phyloP scores from a whole-genome alignment of 2,888 invertebrate species.

The Cataglyphis livida region DNA sequence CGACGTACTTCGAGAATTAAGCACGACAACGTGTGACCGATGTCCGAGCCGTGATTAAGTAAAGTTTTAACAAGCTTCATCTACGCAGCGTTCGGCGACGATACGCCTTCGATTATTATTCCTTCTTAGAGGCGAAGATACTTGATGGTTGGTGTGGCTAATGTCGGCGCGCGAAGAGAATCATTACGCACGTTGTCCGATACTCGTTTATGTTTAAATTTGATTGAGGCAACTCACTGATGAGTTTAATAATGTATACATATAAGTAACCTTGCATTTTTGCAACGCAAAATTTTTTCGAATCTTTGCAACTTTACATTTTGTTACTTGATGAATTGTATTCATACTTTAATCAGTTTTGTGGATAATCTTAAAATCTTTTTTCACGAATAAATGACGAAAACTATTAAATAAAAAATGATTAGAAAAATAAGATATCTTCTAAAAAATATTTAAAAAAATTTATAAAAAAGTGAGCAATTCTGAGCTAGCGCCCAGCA shows the following conservation, averaged over 20 bases:
- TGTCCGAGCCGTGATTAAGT: slow-evolving; percentile 84
- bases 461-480: slow-evolving; percentile 34
- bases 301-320: background rate
- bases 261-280: background rate
- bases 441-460: background rate
- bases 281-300: background rate
- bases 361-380: background rate
- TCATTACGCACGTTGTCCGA: slow-evolving; percentile 55
- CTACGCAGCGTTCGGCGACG: slow-evolving; percentile 45
- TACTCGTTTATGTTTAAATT: slow-evolving; percentile 36
- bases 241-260: background rate
- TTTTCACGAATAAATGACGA: background rate
- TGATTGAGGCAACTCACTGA: slow-evolving; percentile 24
- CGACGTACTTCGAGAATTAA: slow-evolving; percentile 78
- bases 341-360: background rate
- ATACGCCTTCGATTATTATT: slow-evolving; percentile 44
- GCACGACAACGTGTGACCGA: slow-evolving; percentile 83
- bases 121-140: slow-evolving; percentile 33
- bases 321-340: background rate
- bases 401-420: background rate
- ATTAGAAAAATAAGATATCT: background rate
- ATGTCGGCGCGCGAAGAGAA: slow-evolving; percentile 51
- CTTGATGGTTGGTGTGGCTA: slow-evolving; percentile 64
- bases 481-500: slow-evolving; percentile 22
- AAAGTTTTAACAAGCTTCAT: slow-evolving; percentile 83